Evolutionary conservation across 2,888 invertebrate species (phyloP).

Genomic region (Koerneria pararmatus): DNA sequence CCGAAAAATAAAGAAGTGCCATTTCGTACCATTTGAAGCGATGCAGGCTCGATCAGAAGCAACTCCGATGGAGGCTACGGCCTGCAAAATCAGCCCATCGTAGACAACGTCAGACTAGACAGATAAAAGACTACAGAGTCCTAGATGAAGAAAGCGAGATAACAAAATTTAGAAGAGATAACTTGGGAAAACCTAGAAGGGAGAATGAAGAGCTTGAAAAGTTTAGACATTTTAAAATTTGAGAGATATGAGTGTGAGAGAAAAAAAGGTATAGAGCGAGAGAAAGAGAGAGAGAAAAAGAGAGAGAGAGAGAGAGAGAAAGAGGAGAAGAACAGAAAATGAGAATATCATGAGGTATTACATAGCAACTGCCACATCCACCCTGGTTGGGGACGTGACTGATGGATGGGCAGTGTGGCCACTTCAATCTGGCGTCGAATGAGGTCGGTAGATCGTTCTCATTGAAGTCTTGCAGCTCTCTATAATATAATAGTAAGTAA

Average conservation of each 20-base stretch:
- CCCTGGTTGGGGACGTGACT: constrained; percentile 56
- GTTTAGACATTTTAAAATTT: background rate
- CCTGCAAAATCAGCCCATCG: too few species aligned
- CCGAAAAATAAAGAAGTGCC: too few species aligned
- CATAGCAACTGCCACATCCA: constrained; percentile 58
- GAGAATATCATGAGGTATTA: too few species aligned
- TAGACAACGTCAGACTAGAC: too few species aligned
- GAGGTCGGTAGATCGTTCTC: constrained; percentile 41
- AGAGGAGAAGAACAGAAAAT: too few species aligned
- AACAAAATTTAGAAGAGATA: too few species aligned
- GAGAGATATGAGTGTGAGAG: background rate
- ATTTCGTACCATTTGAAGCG: constrained; percentile 56
- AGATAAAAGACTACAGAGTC: too few species aligned
- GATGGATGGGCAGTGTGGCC: constrained; percentile 56
- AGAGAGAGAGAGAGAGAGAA: too few species aligned
- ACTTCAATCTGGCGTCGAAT: constrained; percentile 55
- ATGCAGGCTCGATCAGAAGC: constrained; percentile 58
- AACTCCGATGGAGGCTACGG: constrained; percentile 55
- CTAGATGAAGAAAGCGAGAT: too few species aligned
- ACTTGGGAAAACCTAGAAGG: too few species aligned
- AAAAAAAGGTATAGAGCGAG: background rate
- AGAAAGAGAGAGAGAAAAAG: background rate
- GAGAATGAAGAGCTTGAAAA: background rate
- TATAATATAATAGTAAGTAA: constrained; percentile 25
- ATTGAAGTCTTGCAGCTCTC: constrained; percentile 45